Evolutionary conservation across 2,113 vertebrate species (phyloP), one percentile per base, ranked within the genome.

Genomic region (Solenodon paradoxus): DNA sequence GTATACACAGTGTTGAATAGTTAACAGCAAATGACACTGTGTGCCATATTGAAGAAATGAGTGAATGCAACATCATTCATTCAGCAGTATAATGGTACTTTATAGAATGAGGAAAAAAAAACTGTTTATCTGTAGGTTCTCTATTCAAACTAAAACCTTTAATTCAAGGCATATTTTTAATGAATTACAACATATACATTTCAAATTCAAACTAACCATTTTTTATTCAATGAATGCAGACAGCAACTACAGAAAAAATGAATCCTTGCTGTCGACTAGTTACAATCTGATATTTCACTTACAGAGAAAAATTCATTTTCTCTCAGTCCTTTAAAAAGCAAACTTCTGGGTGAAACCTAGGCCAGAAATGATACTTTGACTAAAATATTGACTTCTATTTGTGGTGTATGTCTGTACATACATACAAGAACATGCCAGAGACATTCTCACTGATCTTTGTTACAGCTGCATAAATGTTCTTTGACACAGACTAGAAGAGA

Each of bases 171-270:
- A 38, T 86, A 75, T 11, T 83, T 90, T 45, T 2, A 47, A 38
- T 40, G 16, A 94, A 64, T 88, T 69, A 69, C 22, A 17, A 86
- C 81, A 81, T 26, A 82, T 82, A 64, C 20, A 85, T 95, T 96
- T 88, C 79, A 75, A 84, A 94, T 88, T 64, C 68, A 85, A 64
- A 88, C 17, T 75, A 78, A 69, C 16, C 42, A 35, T 74, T 57
- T 92, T 80, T 88, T 69, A 94, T 87, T 78, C 51, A 64, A 47
- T 42, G 45, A 95, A 91, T 9, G 2, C 38, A 74, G 32, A 90
- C 75, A 74, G 24, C 28, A 72, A n/a, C 8, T 32, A 20, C 84
- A 61, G 66, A 45, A 85, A 88, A n/a, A 81, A 81, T 40, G 8
- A 93, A 80, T 17, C 47, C 11, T 55, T 51, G 1, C 40, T 42